Conservation (phyloP, 2,113 vertebrate species). For the Catharus fuscescens region DNA sequence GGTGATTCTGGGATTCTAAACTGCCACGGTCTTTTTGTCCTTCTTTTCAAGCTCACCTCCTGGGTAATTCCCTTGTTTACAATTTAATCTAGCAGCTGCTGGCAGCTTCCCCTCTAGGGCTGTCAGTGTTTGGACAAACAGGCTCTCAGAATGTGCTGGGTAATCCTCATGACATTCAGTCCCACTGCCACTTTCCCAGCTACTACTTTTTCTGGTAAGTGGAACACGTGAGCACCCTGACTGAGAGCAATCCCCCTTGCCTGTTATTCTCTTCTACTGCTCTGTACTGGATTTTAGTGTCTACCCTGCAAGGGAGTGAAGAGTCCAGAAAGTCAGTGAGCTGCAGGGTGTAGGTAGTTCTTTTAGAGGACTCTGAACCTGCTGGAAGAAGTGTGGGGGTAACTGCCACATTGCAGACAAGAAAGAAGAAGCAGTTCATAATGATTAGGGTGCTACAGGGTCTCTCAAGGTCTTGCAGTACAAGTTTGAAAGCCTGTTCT, state of each 20-base stretch:
- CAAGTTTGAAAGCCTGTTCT: background rate
- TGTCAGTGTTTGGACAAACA: rapidly evolving
- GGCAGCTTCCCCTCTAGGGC: background rate
- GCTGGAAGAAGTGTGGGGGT: background rate
- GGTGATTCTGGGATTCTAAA: rapidly evolving
- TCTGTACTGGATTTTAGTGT: background rate
- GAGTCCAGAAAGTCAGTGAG: background rate
- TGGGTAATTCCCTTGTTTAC: background rate
- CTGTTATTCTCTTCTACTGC: background rate
- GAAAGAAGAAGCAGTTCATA: background rate
- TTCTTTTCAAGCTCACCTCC: background rate
- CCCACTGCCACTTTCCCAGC: background rate
- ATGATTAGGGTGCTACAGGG: background rate
- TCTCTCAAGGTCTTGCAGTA: background rate
- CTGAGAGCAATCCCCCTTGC: background rate
- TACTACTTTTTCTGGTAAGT: background rate
- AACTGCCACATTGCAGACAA: background rate
- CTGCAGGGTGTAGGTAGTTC: background rate
- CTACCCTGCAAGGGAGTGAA: background rate
- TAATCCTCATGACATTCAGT: background rate
- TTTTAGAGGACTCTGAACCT: background rate
- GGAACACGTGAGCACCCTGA: rapidly evolving
- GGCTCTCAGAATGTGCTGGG: rapidly evolving
- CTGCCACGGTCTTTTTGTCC: background rate
- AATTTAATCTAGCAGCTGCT: background rate